These are phyloP conservation scores for Orthosia incerta DNA, from an alignment of 2,888 invertebrate species.

Conservation along the genomic window DNA sequence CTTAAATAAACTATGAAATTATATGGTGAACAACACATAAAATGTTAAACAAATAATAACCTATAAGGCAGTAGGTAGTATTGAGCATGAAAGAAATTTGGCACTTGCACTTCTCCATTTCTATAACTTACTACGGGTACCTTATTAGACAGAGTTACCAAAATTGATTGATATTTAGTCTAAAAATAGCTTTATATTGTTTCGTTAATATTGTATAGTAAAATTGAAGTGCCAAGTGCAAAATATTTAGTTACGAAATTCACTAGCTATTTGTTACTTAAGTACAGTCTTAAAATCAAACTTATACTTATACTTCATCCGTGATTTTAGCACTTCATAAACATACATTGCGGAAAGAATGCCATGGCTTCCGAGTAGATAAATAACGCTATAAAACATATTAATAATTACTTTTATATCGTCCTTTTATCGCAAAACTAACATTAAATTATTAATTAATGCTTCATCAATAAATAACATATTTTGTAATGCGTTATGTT, in stretches of 20 bases:
- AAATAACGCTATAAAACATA: conserved; percentile 31
- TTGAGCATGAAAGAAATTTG: not conserved
- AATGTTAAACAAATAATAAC: too few relatives aligned
- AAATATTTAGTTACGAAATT: conserved; percentile 13
- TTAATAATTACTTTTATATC: conserved; percentile 29
- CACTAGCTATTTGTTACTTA: not conserved
- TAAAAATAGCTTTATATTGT: not conserved
- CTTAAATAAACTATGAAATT: too few relatives aligned
- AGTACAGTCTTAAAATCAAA: conserved; percentile 18
- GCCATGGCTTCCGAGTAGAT: conserved; percentile 25
- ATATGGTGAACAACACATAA: too few relatives aligned
- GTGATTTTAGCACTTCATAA: conserved; percentile 24
- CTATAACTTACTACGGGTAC: too few relatives aligned
- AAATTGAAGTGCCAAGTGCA: not conserved
- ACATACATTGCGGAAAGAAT: conserved; percentile 26
- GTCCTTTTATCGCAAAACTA: conserved; percentile 24
- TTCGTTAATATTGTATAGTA: not conserved
- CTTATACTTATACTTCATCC: not conserved
- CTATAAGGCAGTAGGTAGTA: not conserved
- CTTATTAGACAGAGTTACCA: too few relatives aligned
- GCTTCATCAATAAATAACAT: conserved; percentile 14
- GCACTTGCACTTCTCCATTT: not conserved
- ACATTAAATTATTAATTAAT: conserved; percentile 24
- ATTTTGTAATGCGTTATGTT: conserved; percentile 25
- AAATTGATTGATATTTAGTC: not conserved